Percentiles rank a stretch among this genome's conserved stretches.
These are phyloP conservation scores for Schizotus pectinicornis DNA, from an alignment of 2,888 invertebrate genomes.

Conservation along the genomic window DNA sequence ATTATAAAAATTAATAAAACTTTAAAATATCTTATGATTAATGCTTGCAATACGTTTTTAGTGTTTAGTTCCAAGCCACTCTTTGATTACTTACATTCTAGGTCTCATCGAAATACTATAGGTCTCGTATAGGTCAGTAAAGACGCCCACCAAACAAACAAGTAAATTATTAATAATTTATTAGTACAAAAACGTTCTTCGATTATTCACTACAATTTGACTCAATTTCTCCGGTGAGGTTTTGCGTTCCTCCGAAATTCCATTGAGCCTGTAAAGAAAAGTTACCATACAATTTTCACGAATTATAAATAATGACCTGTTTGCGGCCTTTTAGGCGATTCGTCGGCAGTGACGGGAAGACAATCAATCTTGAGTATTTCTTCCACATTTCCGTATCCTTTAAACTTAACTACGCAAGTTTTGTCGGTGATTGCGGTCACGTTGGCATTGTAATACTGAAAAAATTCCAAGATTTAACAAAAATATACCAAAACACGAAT, in stretches of 20 bases:
- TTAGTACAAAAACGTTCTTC: slow-evolving; percentile 17
- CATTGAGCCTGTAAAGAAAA: slow-evolving; percentile 34
- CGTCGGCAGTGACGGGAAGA: slow-evolving; percentile 63
- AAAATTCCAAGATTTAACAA: slow-evolving; percentile 36
- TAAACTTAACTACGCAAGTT: slow-evolving; percentile 85
- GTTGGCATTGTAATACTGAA: slow-evolving; percentile 82
- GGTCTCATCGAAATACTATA: no score
- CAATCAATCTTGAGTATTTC: slow-evolving; percentile 86
- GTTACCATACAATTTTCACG: neutral
- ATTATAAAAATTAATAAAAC: no score
- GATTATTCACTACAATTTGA: slow-evolving; percentile 2
- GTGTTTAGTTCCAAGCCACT: no score
- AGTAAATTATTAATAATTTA: slow-evolving; percentile 11
- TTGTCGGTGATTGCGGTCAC: slow-evolving; percentile 81
- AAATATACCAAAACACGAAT: neutral
- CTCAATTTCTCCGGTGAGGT: slow-evolving; percentile 21
- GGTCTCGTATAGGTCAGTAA: no score
- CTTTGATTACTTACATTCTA: no score
- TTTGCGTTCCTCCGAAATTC: slow-evolving; percentile 38
- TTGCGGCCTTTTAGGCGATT: slow-evolving; percentile 21
- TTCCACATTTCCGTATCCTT: slow-evolving; percentile 89
- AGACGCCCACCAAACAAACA: no score
- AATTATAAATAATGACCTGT: slow-evolving; percentile 28
- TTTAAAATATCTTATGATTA: no score
- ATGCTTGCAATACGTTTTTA: no score